A percentile compares a stretch with the other conserved stretches of the same genome.
These are phyloP conservation scores for Orthosia cruda DNA, from an alignment of 2,888 invertebrate species.

Conservation along the genomic window DNA sequence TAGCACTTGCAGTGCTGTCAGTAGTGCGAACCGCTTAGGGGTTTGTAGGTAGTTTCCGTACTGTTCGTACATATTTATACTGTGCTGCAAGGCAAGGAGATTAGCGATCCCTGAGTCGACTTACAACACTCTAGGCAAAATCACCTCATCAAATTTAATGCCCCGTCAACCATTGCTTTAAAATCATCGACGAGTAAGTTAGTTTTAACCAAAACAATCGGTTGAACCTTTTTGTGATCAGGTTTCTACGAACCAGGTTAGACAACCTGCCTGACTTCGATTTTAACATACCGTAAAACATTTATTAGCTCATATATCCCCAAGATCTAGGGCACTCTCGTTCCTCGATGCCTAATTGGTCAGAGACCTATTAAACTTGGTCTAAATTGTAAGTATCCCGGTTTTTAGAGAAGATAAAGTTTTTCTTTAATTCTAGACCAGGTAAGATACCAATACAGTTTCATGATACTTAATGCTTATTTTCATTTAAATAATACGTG, in stretches of 20 bases:
- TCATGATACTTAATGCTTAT: background rate
- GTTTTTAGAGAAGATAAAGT: conserved; percentile 9
- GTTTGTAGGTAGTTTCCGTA: too few relatives aligned
- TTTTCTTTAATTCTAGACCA: background rate
- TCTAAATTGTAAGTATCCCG: conserved; percentile 22
- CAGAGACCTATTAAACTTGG: conserved; percentile 28
- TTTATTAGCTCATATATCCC: conserved; percentile 23
- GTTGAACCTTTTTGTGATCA: background rate
- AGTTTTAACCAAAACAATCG: background rate
- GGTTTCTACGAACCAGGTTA: background rate
- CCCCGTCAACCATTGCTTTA: too few relatives aligned
- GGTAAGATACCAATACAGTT: background rate
- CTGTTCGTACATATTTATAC: too few relatives aligned
- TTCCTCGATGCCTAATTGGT: conserved; percentile 36
- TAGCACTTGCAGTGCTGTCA: too few relatives aligned
- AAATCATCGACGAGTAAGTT: background rate
- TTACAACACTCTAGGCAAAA: background rate
- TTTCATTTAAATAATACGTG: too few relatives aligned
- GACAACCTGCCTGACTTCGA: background rate
- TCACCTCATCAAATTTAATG: too few relatives aligned
- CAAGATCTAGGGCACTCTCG: conserved; percentile 27
- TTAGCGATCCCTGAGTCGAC: background rate
- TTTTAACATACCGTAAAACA: conserved; percentile 8
- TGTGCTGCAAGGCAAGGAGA: background rate
- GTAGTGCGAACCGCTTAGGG: too few relatives aligned